Evolutionary conservation across 2,797 vertebrate genomes (phyloP), one percentile per base, ranked within the genome.

Genomic region (Propithecus perrieri): DNA sequence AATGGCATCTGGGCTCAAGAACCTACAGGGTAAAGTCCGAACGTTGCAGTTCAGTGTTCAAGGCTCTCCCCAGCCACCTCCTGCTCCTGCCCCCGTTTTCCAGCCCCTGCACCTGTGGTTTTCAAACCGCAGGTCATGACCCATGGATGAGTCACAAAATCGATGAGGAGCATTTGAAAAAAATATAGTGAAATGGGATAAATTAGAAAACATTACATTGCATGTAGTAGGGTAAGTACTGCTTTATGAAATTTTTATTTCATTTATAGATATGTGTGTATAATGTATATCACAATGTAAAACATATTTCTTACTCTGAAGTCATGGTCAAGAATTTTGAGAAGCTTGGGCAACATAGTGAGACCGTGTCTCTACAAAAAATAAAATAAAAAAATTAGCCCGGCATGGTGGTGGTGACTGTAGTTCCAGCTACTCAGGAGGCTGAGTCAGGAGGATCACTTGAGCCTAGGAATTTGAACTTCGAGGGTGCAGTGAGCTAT

Each of bases 251-350:
- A 74, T 33, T 48, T 48, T 14, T 48, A 11, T 38, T 38, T 46
- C 3, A 14, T 26, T n/a, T 7, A 7, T 7, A 18, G 1, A 2
- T 22, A 55, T 28, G 8, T 28, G n/a, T 65, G 26, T 14, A 3
- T 22, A 55, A 26, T 8, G 33, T 43, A 4, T 26, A 13, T 33
- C 57, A 11, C n/a, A 28, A 48, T 50, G 26, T 69, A 48, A 75
- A 75, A 75, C 26, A 30, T 48, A 48, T 75, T 75, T 72, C 26
- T 71, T 28, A 41, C 12, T 65, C 17, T 38, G 57, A 95, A 88
- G 76, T 41, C 41, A 17, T 22, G 48, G 33, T 87, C 48, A 67
- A 65, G 92, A 46, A 41, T 46, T 69, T 33, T 74, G 80, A 79
- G 76, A 76, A 41, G 69, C 18, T 65, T 17, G 14, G 30, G 33